phyloP scores from a whole-genome alignment of 1,140 invertebrate species.

The Maniola jurtina region DNA sequence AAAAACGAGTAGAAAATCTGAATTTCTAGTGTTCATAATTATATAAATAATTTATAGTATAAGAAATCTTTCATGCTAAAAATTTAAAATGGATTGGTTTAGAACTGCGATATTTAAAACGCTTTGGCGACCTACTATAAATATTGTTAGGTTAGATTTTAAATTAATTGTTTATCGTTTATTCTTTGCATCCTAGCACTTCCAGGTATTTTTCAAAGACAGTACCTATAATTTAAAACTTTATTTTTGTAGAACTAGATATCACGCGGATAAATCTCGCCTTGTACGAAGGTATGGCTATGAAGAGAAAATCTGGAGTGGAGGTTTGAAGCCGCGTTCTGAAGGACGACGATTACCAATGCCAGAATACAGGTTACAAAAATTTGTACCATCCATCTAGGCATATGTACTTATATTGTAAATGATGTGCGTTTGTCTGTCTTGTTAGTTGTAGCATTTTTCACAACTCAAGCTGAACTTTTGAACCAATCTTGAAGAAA shows the following conservation, averaged over 20 bases:
- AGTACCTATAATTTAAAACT: slow-evolving; percentile 16
- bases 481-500: too few relatives aligned
- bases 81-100: slow-evolving; percentile 50
- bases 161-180: slow-evolving; percentile 10
- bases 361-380: slow-evolving; percentile 80
- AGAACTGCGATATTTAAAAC: slow-evolving; percentile 52
- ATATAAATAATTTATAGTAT: too few relatives aligned
- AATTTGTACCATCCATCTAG: background rate
- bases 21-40: background rate
- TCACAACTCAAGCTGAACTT: background rate
- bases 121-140: slow-evolving; percentile 59
- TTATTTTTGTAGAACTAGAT: slow-evolving; percentile 73
- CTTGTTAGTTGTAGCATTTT: background rate
- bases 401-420: too few relatives aligned
- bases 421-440: too few relatives aligned
- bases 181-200: background rate
- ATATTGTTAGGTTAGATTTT: slow-evolving; percentile 56
- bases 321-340: slow-evolving; percentile 84
- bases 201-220: slow-evolving; percentile 2
- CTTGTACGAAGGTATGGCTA: slow-evolving; percentile 85
- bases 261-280: slow-evolving; percentile 84
- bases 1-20: too few relatives aligned
- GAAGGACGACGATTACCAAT: slow-evolving; percentile 80
- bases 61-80: background rate
- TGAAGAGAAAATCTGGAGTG: slow-evolving; percentile 82